Percentiles rank a stretch among this genome's conserved stretches.
Conservation (phyloP, 2,797 vertebrate species). For the Poecile montanus region DNA sequence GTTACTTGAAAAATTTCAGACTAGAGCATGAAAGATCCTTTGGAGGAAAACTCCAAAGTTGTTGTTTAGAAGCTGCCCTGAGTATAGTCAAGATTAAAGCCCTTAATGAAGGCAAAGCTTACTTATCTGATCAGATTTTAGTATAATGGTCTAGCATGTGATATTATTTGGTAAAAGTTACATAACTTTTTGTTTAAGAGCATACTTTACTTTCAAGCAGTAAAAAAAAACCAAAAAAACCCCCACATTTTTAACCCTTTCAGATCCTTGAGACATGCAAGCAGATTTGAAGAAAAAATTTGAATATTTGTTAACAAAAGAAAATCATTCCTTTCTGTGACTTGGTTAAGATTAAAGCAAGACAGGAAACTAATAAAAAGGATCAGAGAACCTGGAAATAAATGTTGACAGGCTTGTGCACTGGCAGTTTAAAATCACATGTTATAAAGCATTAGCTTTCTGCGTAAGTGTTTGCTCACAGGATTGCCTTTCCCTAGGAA, state of each 20-base stretch:
- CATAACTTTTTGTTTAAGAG: slow-evolving; percentile 48
- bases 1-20: slow-evolving; percentile 45
- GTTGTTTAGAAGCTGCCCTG: neutral
- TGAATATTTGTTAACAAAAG: neutral
- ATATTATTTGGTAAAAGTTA: slow-evolving; percentile 55
- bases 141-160: slow-evolving; percentile 44
- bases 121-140: slow-evolving; percentile 61
- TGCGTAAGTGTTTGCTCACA: slow-evolving; percentile 41
- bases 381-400: slow-evolving; percentile 64
- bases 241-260: slow-evolving; percentile 32
- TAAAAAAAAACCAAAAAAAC: neutral
- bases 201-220: slow-evolving; percentile 7
- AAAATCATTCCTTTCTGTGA: slow-evolving; percentile 32
- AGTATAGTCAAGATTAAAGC: slow-evolving; percentile 62
- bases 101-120: slow-evolving; percentile 63
- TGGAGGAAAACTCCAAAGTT: slow-evolving; percentile 2
- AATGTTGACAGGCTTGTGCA: slow-evolving; percentile 37
- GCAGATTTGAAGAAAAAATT: neutral
- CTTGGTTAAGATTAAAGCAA: slow-evolving; percentile 34
- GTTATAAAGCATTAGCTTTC: slow-evolving; percentile 47
- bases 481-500: slow-evolving; percentile 34
- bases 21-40: slow-evolving; percentile 10
- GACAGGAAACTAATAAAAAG: slow-evolving; percentile 62
- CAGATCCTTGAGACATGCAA: neutral
- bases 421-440: slow-evolving; percentile 37